These are phyloP conservation scores for Allacma fusca DNA, from an alignment of 2,888 invertebrate species.

Conservation along the genomic window DNA sequence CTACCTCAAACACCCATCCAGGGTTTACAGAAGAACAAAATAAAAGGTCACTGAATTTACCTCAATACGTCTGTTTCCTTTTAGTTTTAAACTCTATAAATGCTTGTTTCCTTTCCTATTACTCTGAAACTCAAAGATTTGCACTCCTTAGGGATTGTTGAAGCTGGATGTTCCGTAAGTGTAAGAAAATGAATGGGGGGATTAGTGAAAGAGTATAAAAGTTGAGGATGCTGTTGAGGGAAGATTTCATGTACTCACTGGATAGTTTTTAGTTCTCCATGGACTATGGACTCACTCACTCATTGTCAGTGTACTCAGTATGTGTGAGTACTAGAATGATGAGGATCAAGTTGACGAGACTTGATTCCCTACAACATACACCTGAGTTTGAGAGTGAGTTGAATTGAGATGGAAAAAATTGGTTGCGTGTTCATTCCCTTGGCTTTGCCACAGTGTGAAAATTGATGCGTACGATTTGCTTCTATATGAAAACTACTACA, in stretches of 20 bases:
- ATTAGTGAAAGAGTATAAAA: too few species aligned
- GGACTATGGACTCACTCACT: too few species aligned
- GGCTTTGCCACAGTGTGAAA: constrained; percentile 38
- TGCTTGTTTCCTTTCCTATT: too few species aligned
- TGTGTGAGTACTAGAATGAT: background rate
- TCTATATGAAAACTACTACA: background rate
- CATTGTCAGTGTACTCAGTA: too few species aligned
- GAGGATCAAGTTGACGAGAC: constrained; percentile 21
- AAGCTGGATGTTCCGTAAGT: too few species aligned
- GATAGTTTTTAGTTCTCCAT: too few species aligned
- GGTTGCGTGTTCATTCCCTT: constrained; percentile 30
- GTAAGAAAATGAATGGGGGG: too few species aligned
- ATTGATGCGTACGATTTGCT: constrained; percentile 28
- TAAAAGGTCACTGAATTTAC: constrained; percentile 6
- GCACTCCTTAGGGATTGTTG: too few species aligned
- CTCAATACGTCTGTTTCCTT: background rate
- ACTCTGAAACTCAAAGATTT: too few species aligned
- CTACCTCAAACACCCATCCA: too few species aligned
- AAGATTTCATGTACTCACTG: too few species aligned
- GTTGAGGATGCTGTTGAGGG: too few species aligned
- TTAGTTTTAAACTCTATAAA: background rate
- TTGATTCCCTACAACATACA: background rate
- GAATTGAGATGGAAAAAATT: constrained; percentile 14
- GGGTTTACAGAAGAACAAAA: background rate
- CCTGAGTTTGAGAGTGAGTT: constrained; percentile 1